Evolutionary conservation across 2,888 invertebrate species (phyloP).

Genomic region (Tolmerus cingulatus): DNA sequence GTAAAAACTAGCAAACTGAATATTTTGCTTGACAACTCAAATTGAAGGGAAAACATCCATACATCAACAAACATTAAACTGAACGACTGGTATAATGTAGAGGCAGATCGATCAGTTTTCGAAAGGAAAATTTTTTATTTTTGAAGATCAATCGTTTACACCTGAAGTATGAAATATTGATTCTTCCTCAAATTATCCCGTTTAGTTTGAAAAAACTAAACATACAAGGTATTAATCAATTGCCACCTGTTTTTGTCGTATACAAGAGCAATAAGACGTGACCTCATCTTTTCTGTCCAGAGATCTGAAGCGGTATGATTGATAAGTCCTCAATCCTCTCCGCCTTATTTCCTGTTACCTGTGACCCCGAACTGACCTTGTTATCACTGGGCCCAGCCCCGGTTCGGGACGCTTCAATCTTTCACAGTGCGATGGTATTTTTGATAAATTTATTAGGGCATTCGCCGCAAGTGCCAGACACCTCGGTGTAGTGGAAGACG

Average conservation of each 20-base stretch:
- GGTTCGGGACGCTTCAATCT: background rate
- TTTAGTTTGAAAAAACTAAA: background rate
- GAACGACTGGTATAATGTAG: too few relatives aligned
- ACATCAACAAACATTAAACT: too few relatives aligned
- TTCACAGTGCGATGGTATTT: background rate
- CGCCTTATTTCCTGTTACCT: background rate
- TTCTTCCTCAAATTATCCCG: background rate
- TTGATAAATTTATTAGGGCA: slow-evolving; percentile 30
- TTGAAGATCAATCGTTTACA: background rate
- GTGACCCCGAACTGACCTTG: background rate
- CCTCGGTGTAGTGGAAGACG: background rate
- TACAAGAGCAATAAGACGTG: background rate
- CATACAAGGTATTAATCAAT: background rate
- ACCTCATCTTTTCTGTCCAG: background rate
- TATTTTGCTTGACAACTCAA: too few relatives aligned
- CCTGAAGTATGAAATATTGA: background rate
- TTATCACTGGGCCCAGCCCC: background rate
- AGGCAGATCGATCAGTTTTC: background rate
- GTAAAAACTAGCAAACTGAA: too few relatives aligned
- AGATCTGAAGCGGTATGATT: background rate
- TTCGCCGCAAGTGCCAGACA: slow-evolving; percentile 26
- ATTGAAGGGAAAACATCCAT: too few relatives aligned
- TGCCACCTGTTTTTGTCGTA: background rate
- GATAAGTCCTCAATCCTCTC: background rate
- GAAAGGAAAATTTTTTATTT: background rate